Conservation (phyloP, 2,888 invertebrate genomes). For the Leptura quadrifasciata region DNA sequence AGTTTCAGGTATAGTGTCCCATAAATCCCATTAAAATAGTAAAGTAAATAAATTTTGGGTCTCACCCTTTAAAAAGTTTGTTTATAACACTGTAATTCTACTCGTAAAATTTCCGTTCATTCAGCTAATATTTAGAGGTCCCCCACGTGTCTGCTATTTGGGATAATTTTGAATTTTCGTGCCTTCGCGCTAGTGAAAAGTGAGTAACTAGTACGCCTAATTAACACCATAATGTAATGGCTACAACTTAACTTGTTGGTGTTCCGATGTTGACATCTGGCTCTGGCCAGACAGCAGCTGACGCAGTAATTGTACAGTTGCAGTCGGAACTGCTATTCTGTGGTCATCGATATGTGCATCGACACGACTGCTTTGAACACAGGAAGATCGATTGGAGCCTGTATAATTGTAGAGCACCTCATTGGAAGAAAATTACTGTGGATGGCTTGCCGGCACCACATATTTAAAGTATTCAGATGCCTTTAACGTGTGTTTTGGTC, state of each 20-base stretch:
- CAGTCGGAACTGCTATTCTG: too few species aligned
- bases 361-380: neutral
- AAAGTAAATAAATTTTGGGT: neutral
- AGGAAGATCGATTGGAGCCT: constrained; percentile 7
- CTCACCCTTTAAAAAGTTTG: neutral
- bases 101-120: neutral
- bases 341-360: neutral
- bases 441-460: constrained; percentile 11
- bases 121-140: constrained; percentile 2
- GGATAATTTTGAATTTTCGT: too few species aligned
- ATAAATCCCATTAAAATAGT: neutral
- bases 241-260: too few species aligned
- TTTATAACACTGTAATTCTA: neutral
- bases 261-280: too few species aligned
- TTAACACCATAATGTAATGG: too few species aligned
- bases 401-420: too few species aligned
- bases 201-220: too few species aligned
- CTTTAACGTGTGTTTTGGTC: too few species aligned
- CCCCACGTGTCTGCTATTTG: neutral
- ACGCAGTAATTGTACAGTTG: too few species aligned
- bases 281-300: too few species aligned
- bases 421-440: neutral
- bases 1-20: too few species aligned
- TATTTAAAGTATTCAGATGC: neutral
- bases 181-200: too few species aligned